These are phyloP conservation scores for Pagetopsis macropterus DNA, from an alignment of 2,797 vertebrate species.

Conservation along the genomic window DNA sequence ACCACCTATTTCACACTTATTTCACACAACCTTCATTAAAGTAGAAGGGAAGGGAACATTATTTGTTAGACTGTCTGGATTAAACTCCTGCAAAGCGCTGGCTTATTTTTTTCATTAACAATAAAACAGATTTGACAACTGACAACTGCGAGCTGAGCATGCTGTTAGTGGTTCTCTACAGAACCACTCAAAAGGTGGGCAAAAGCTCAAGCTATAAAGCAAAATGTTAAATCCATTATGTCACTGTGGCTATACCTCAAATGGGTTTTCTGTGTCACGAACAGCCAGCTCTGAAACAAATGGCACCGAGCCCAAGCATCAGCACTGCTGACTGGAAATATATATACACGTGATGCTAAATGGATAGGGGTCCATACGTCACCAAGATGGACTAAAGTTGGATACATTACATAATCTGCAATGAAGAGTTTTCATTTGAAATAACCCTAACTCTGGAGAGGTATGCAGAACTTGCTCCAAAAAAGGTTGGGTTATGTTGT, in stretches of 20 bases:
- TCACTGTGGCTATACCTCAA: constrained; percentile 32
- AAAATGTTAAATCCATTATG: constrained; percentile 34
- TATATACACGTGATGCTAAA: constrained; percentile 11
- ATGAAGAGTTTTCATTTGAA: constrained; percentile 24
- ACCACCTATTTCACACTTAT: neutral
- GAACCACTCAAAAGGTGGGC: constrained; percentile 13
- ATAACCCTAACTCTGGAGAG: neutral
- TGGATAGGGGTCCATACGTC: constrained; percentile 18
- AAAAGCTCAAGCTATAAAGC: constrained; percentile 18
- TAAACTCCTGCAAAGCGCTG: constrained; percentile 8
- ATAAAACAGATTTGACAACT: constrained; percentile 37
- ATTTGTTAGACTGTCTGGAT: neutral
- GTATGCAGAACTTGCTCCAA: constrained; percentile 4
- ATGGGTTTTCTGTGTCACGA: constrained; percentile 43
- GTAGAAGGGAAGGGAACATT: neutral
- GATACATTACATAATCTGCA: constrained; percentile 2
- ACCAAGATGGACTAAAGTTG: neutral
- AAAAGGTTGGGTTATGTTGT: constrained; percentile 12
- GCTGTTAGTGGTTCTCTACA: constrained; percentile 18
- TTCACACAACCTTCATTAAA: neutral
- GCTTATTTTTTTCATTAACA: constrained; percentile 50
- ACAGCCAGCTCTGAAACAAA: constrained; percentile 3
- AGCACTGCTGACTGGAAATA: neutral
- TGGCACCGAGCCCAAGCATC: constrained; percentile 4
- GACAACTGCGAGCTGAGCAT: constrained; percentile 14